Conservation (phyloP, 2,113 vertebrate genomes). For the Phyllopteryx taeniolatus region DNA sequence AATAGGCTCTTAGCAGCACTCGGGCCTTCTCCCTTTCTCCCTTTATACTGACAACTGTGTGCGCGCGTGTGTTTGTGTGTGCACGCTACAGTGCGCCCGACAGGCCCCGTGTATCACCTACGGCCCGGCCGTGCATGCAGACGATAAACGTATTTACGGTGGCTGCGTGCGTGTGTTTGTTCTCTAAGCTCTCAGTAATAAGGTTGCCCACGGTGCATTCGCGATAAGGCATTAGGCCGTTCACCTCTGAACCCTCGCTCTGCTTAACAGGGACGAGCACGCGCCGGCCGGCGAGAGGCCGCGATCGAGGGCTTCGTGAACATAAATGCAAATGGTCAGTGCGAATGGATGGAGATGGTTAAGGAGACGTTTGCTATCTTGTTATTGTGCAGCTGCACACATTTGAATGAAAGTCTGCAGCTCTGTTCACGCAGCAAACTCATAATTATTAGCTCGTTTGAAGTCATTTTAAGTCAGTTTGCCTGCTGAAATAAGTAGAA, state of each 20-base stretch:
- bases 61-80: conserved; percentile 9
- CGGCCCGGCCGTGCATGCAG: conserved; percentile 18
- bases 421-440: not conserved
- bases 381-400: not conserved
- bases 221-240: conserved; percentile 69
- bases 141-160: conserved; percentile 51
- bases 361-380: conserved; percentile 8
- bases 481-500: not conserved
- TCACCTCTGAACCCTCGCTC: conserved; percentile 60
- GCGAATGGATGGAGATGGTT: conserved; percentile 20
- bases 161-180: conserved; percentile 43
- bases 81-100: conserved; percentile 16
- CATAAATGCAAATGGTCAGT: conserved; percentile 44
- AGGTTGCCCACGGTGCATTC: conserved; percentile 64
- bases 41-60: conserved; percentile 13
- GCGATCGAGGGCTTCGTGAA: conserved; percentile 41
- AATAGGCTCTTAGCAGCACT: conserved; percentile 18
- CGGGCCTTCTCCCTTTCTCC: conserved; percentile 13
- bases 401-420: not conserved
- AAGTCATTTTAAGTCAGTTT: not conserved
- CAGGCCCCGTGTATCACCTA: conserved; percentile 53
- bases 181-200: conserved; percentile 65
- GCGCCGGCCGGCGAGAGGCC: conserved; percentile 53
- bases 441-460: not conserved
- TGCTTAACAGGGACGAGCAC: conserved; percentile 57